These are phyloP conservation scores for Neosalanx taihuensis DNA, from an alignment of 2,797 vertebrate species.

Conservation along the genomic window DNA sequence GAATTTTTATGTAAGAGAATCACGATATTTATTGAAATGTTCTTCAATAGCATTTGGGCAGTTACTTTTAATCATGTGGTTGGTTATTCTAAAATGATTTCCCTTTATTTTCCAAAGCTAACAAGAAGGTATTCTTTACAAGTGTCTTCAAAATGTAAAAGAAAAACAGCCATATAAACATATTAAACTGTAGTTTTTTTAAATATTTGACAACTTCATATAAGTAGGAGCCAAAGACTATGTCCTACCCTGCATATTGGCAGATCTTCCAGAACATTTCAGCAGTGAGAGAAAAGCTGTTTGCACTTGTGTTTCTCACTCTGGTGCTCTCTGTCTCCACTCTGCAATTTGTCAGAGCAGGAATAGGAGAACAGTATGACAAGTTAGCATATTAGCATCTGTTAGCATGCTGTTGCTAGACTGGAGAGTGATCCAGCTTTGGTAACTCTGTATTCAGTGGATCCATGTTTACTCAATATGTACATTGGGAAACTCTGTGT, in stretches of 20 bases:
- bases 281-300: conserved; percentile 16
- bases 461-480: too few relatives aligned
- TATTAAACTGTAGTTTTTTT: neutral
- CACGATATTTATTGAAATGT: neutral
- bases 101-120: neutral
- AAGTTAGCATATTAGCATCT: neutral
- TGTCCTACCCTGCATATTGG: conserved; percentile 26
- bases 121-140: conserved; percentile 17
- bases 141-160: conserved; percentile 10
- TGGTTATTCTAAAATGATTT: neutral
- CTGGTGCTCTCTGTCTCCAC: conserved; percentile 24
- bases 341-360: conserved; percentile 15
- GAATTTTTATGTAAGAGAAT: neutral
- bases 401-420: neutral
- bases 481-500: too few relatives aligned
- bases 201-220: conserved; percentile 29
- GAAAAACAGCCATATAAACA: conserved; percentile 11
- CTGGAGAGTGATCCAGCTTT: neutral
- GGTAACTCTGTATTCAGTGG: neutral
- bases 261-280: conserved; percentile 12
- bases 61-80: neutral
- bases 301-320: conserved; percentile 19
- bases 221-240: conserved; percentile 18
- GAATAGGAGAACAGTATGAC: neutral
- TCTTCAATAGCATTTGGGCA: neutral